Evolutionary conservation across 2,797 vertebrate species (phyloP), one percentile per base, ranked within the genome.

Genomic region (Neosilurus mollespiculum): DNA sequence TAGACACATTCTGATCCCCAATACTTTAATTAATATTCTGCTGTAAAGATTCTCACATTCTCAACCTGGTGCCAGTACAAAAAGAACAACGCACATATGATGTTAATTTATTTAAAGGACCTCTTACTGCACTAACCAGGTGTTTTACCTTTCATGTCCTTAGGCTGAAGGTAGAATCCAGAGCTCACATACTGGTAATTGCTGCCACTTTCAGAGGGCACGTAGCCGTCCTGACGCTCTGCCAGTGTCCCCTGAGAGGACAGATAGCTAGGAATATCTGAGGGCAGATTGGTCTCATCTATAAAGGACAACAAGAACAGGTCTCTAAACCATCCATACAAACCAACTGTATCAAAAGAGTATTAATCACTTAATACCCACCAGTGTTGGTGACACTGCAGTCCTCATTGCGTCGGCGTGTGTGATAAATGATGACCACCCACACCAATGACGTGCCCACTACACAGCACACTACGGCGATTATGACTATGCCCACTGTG

Each of bases 381-480:
- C 98, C 98, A 91, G 98, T 99, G 93, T 99, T 99, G 89, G 97
- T 98, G 84, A 99, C 95, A 85, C 98, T 99, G 92, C 97, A 99
- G 90, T 98, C 97, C 86, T 98, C 98, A 1, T 93, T 96, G 83
- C 96, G 96, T 73, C 96, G 94, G 72, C 98, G 94, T 0, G 98
- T 99, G 93, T 99, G 98, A 93, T 99, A 99, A 86, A 99, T 99
- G 91, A 99, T 98, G 91, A 98, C 95, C 91, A 99, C 98, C 98
- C 98, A 99, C 81, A 99, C 97, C 20, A 99, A 93, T 0, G 98
- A 99, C 3, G 98, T 99, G 85, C 97, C 98, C 88, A 99, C 98
- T 89, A 99, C 98, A 43, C 98, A 99, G 94, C 98, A 99, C 81
- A 99, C 98, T 90, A 99, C 97, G 0, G 96, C 97, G 81, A 99